Percentiles rank a stretch among this genome's conserved stretches.
Evolutionary conservation across 2,113 vertebrate species (phyloP).

Genomic region (Lamprologus sp.): DNA sequence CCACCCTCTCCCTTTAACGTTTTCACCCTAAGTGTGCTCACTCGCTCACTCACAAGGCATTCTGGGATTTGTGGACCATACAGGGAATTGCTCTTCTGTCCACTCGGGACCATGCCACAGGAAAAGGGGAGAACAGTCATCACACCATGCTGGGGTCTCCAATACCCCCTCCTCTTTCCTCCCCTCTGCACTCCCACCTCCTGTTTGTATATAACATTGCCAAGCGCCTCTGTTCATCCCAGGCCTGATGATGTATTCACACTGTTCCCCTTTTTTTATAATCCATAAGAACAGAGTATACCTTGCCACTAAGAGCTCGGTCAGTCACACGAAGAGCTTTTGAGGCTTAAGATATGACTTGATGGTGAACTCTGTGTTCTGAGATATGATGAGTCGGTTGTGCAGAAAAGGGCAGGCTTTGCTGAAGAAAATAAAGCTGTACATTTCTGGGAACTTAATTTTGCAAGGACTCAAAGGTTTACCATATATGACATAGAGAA

Average conservation of each 20-base stretch:
- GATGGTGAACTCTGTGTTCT: constrained; percentile 5
- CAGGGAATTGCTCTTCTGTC: constrained; percentile 3
- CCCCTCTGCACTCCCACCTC: not conserved
- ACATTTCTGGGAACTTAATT: constrained; percentile 49
- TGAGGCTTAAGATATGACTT: not conserved
- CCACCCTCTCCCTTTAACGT: not conserved
- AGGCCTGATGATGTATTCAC: constrained; percentile 39
- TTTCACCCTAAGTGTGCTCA: not conserved
- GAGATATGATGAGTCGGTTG: not conserved
- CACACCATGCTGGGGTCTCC: not conserved
- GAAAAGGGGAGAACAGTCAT: not conserved
- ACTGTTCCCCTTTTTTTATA: constrained; percentile 8
- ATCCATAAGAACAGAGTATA: constrained; percentile 31
- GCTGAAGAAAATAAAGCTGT: constrained; percentile 40
- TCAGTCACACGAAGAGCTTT: constrained; percentile 28
- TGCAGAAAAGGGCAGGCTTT: not conserved
- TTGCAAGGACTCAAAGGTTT: constrained; percentile 44
- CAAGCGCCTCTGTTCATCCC: constrained; percentile 43
- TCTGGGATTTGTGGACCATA: constrained; percentile 28
- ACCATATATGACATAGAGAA: constrained; percentile 41
- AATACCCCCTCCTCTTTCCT: not conserved
- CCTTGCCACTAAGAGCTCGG: constrained; percentile 1
- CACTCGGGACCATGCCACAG: constrained; percentile 15
- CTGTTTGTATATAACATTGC: constrained; percentile 66
- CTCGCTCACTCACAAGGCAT: constrained; percentile 12